phyloP scores from a whole-genome alignment of 2,888 invertebrate species.

The Athripsodes cinereus region DNA sequence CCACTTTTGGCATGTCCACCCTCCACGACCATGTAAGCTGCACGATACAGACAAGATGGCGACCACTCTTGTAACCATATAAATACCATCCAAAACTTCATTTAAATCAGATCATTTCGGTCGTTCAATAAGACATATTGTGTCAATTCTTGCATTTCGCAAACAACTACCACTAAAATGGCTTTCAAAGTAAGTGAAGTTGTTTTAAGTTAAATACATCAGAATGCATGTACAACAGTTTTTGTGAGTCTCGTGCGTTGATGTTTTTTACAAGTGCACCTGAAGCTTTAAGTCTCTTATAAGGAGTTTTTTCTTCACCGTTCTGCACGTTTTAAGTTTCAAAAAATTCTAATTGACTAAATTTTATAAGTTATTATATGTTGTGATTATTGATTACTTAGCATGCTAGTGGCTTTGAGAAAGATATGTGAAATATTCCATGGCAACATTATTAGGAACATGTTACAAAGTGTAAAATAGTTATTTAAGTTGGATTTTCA shows the following conservation, averaged over 20 bases:
- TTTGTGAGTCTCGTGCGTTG: background rate
- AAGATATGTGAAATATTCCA: too few relatives aligned
- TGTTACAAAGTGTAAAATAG: too few relatives aligned
- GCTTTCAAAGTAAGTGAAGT: slow-evolving; percentile 7
- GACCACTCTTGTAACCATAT: background rate
- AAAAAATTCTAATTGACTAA: too few relatives aligned
- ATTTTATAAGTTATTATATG: too few relatives aligned
- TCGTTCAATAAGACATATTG: background rate
- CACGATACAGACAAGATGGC: slow-evolving; percentile 3
- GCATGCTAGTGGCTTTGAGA: too few relatives aligned
- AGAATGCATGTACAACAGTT: too few relatives aligned
- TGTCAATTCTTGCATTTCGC: background rate
- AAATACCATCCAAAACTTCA: background rate
- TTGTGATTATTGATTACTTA: too few relatives aligned
- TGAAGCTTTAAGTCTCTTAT: too few relatives aligned
- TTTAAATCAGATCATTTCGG: slow-evolving; percentile 4
- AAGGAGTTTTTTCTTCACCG: too few relatives aligned
- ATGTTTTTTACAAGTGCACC: background rate
- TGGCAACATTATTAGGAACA: too few relatives aligned
- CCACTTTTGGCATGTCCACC: slow-evolving; percentile 6
- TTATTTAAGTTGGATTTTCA: too few relatives aligned
- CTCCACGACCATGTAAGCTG: background rate
- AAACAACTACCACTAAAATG: slow-evolving; percentile 3
- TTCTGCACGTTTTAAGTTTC: too few relatives aligned
- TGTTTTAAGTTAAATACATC: background rate